These are phyloP conservation scores for Rutilus rutilus DNA, from an alignment of 2,113 vertebrate species.

Conservation along the genomic window DNA sequence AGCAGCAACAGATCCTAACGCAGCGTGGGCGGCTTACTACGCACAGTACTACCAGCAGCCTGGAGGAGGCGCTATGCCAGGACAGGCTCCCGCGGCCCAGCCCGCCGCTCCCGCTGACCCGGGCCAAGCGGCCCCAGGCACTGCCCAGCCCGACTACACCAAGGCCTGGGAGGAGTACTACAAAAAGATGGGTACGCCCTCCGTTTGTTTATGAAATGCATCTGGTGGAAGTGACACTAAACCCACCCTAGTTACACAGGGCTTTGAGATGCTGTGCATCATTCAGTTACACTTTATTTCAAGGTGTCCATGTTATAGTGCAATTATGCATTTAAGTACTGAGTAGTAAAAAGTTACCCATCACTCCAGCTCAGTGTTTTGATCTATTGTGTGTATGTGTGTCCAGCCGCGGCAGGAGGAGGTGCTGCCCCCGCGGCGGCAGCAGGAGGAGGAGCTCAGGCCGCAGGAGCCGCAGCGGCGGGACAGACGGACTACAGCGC, in stretches of 20 bases:
- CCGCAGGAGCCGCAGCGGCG: conserved; percentile 74
- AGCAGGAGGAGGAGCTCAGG: conserved; percentile 66
- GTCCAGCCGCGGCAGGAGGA: conserved; percentile 72
- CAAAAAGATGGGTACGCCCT: conserved; percentile 85
- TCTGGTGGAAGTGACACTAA: too few species aligned
- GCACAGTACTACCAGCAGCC: conserved; percentile 92
- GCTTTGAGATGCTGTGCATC: too few species aligned
- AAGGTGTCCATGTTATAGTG: too few species aligned
- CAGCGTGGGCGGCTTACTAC: conserved; percentile 93
- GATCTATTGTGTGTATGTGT: not conserved
- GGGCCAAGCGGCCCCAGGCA: conserved; percentile 72
- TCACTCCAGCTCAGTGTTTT: not conserved
- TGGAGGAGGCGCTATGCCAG: conserved; percentile 80
- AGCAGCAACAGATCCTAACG: conserved; percentile 85
- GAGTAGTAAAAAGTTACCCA: too few species aligned
- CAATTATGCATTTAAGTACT: too few species aligned
- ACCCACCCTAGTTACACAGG: too few species aligned
- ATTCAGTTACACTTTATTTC: too few species aligned
- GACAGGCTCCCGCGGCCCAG: conserved; percentile 77
- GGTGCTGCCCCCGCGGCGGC: conserved; percentile 72
- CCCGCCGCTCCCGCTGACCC: conserved; percentile 80
- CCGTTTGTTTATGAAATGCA: not conserved
- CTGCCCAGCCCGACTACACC: conserved; percentile 89
- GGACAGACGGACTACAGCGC: conserved; percentile 89
- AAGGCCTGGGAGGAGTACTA: conserved; percentile 97